Conservation (phyloP, 2,113 vertebrate genomes). For the Cavia aperea region DNA sequence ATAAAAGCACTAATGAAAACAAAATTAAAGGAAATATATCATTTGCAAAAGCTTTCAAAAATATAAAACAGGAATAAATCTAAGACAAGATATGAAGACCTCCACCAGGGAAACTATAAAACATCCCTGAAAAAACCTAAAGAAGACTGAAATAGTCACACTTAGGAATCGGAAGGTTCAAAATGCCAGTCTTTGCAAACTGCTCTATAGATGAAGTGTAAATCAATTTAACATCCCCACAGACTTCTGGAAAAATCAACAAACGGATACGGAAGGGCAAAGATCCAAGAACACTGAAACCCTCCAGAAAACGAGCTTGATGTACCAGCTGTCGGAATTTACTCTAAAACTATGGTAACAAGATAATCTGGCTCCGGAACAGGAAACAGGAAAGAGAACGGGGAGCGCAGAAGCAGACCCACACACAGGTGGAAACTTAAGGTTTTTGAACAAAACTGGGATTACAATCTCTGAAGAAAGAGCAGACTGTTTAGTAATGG, state of each 20-base stretch:
- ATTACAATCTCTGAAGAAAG: background rate
- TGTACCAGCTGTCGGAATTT: background rate
- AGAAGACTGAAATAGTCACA: background rate
- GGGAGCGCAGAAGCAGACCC: background rate
- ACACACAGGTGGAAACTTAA: background rate
- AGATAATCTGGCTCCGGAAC: background rate
- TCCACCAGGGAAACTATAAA: background rate
- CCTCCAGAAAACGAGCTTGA: background rate
- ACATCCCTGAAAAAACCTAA: background rate
- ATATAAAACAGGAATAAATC: background rate
- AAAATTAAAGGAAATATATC: slow-evolving; percentile 23
- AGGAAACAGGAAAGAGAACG: background rate
- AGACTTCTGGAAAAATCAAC: background rate
- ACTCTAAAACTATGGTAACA: background rate
- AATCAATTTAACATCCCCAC: background rate
- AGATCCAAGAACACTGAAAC: background rate
- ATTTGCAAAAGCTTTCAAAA: slow-evolving; percentile 6
- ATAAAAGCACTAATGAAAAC: background rate
- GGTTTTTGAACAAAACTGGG: background rate
- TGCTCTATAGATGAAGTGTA: background rate
- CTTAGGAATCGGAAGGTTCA: background rate
- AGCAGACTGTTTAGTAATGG: background rate
- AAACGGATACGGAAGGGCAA: background rate
- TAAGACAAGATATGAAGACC: background rate
- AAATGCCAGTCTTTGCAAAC: background rate